Base-by-base conservation (phyloP, 2,797 vertebrate species). In the Myotis vivesi region DNA sequence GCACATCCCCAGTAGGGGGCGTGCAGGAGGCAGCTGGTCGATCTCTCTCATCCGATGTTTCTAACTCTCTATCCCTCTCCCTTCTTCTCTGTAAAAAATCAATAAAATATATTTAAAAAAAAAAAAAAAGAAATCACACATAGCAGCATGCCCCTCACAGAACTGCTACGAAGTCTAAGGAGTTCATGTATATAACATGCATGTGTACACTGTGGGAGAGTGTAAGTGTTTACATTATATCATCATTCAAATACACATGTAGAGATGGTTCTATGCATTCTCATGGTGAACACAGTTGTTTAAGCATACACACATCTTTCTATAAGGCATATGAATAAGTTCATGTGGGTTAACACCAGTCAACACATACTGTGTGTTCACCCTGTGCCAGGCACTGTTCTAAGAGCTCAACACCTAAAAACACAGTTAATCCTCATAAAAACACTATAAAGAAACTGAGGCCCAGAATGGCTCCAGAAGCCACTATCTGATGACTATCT, bases 261-360 rank as follows among this genome's bases (percentile, higher is more conserved):
- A 36, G 0, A 19, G 7, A 12, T 6, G n/a, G 59, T 36, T 28
- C 64, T 41, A 3, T 1, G 16, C 66, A 19, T 2, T 10, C 3
- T 3, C 5, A 19, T 0, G 30, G 2, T n/a, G 13, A 23, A 49
- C 17, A 19, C 33, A 15, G 33, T 22, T 59, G 46, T 64, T 41
- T 33, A 17, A 20, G 16, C 49, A 73, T 3, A 38, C 25, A 66
- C 2, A 28, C 16, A 28, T 22, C 59, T 62, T 84, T 82, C 66
- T 62, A 11, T 33, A 20, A 1, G 3, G 66, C 8, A 53, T 55
- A 22, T n/a, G 57, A 49, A 16, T 8, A n/a, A 25, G 55, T 55
- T 82, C 44, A 4, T 4, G 17, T 49, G 59, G 22, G n/a, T 30
- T 28, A 73, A 46, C 23, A 25, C 13, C 8, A 49, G 20, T 16